Base-by-base conservation (phyloP, 2,888 invertebrate genomes). In the Bombyx huttoni region DNA sequence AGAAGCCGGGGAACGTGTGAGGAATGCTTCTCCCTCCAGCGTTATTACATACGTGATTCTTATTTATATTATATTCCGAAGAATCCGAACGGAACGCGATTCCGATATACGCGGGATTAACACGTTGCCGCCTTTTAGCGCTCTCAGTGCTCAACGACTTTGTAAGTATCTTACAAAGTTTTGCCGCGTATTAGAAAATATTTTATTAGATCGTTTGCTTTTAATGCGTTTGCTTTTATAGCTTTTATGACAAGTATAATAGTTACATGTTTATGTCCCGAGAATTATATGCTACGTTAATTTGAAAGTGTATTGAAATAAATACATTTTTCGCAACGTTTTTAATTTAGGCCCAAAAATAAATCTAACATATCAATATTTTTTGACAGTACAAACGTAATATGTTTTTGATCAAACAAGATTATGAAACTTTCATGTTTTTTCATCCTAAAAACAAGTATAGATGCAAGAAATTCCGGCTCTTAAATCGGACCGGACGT, bases 41-140 rank as follows among this genome's bases (percentile, higher is more conserved):
- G 78, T 84, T 87, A 88, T 87, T 88, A 87, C 86, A 85, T 81
- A 87, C 88, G 88, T 87, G 87, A 85, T 87, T 85, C 81, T 81
- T 87, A 86, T 86, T 86, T 87, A 86, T 88, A 87, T 85, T 78
- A 83, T 82, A 81, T 81, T 75, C 65, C 65, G 60, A 63, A 58
- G 54, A 56, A 58, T 57, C 54, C 56, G 65, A 62, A 63, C 62
- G 54, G 58, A 65, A 65, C 69, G 70, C 69, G 68, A 68, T 70
- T 72, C 67, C 73, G 74, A 73, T 81, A 81, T 78, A 51, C 13
- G 71, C 65, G 62, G 81, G 86, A 84, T 86, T 85, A 85, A 71
- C 78, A 75, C 68, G 69, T 67, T 70, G 68, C 60, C 65, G 67
- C 75, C 75, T 75, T 73, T 78, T 79, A 80, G 69, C 66, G 71